Base-by-base conservation (phyloP, 2,797 vertebrate species). In the Macropodus opercularis region DNA sequence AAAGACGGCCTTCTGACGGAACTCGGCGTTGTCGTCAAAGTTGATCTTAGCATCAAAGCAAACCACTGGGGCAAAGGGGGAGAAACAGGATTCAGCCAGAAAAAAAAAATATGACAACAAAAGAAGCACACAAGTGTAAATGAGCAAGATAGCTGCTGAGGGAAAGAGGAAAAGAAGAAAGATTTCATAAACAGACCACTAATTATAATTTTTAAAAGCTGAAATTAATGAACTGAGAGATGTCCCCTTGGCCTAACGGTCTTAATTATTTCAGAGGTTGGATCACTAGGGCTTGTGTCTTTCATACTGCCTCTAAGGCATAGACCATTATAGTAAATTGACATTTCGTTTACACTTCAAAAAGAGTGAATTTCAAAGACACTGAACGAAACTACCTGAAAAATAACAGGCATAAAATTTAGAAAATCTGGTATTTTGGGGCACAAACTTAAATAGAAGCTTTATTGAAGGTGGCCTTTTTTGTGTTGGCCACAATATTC, bases 21-120 rank as follows among this genome's bases (percentile, higher is more conserved):
- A 99, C 91, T 98, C 95, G 0, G 97, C 98, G 0, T 99, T 99
- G 93, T 99, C 98, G 47, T 99, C 98, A 59, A 99, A 99, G 92
- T 95, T 99, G 91, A 99, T 99, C 89, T 99, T 99, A 60, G 98
- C 98, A 85, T 99, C 97, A 69, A 99, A 99, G 89, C 97, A 99
- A 77, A 99, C 95, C 84, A 99, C 98, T 99, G 75, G 42, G 31
- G 63, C 17, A 49, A 47, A 69, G 22, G 31, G 39, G 61, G 9
- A 22, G 17, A 23, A 27, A 54, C n/a, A 67, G 62, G 51, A 32
- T 24, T n/a, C 36, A 51, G 58, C 70, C 19, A 69, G 40, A 17
- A 63, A 27, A 38, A 11, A 43, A 35, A 31, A 56, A 8, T 31
- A 32, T 3, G 31, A 46, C 23, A 40, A 34, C 12, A 52, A 14